Percentiles rank a stretch among this genome's conserved stretches.
phyloP scores from a whole-genome alignment of 1,140 invertebrate genomes.

The Cydia amplana region DNA sequence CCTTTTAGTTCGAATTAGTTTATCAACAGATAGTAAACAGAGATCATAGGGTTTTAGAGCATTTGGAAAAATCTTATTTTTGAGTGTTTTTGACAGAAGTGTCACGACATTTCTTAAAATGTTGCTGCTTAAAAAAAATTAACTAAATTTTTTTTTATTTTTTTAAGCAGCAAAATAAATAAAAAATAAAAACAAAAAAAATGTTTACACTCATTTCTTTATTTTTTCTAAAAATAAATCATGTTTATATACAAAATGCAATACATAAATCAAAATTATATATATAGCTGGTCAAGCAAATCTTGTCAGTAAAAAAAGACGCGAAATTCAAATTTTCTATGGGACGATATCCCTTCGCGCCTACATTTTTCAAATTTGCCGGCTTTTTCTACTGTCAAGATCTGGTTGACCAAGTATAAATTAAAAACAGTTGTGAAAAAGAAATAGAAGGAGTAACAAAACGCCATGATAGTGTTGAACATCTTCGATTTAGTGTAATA shows the following conservation, averaged over 20 bases:
- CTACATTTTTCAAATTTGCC: no score
- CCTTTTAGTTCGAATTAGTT: slow-evolving; percentile 15
- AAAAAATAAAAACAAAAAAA: no score
- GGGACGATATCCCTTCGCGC: no score
- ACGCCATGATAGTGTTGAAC: slow-evolving; percentile 6
- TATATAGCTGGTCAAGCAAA: no score
- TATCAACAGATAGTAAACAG: slow-evolving; percentile 15
- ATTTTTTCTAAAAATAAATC: neutral
- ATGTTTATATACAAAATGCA: neutral
- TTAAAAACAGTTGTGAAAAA: neutral
- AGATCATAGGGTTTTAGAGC: slow-evolving; percentile 11
- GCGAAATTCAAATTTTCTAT: no score
- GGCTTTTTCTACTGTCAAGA: no score
- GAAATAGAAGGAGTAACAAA: neutral
- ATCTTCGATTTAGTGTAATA: neutral
- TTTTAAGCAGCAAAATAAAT: no score
- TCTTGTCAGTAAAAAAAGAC: no score
- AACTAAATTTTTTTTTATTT: no score
- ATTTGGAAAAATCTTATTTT: slow-evolving; percentile 21
- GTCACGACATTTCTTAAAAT: slow-evolving; percentile 19
- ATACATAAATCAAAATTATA: neutral
- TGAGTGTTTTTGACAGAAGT: slow-evolving; percentile 26
- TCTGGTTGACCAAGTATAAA: no score
- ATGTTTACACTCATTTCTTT: neutral
- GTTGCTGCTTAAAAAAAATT: neutral